Conservation (phyloP, 2,797 vertebrate genomes). For the Sparidentex hasta region DNA sequence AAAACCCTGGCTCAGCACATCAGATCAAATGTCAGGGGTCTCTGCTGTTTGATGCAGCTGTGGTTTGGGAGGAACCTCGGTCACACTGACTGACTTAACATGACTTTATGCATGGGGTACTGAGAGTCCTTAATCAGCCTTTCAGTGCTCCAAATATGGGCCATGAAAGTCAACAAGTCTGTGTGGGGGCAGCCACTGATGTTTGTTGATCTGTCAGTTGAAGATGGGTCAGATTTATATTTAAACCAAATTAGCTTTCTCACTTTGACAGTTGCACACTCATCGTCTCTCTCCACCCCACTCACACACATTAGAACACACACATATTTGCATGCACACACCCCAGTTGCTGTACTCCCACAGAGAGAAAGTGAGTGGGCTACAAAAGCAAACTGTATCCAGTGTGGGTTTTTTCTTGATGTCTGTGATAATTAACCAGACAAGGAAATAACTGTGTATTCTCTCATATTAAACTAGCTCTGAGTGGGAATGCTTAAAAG, state of each 20-base stretch:
- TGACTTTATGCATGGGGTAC: slow-evolving; percentile 3
- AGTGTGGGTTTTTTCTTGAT: slow-evolving; percentile 71
- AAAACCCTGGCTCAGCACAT: background rate
- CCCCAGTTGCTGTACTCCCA: slow-evolving; percentile 58
- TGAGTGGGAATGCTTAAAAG: background rate
- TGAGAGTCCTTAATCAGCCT: slow-evolving; percentile 26
- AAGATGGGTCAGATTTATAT: slow-evolving; percentile 49
- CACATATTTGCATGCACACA: slow-evolving; percentile 54
- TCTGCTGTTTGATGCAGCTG: background rate
- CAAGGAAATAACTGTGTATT: slow-evolving; percentile 31
- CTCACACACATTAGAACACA: slow-evolving; percentile 50
- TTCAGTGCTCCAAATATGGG: slow-evolving; percentile 28
- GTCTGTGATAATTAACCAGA: slow-evolving; percentile 53
- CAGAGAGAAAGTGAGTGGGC: slow-evolving; percentile 67
- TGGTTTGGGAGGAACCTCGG: background rate
- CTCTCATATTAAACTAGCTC: slow-evolving; percentile 14
- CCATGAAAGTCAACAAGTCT: slow-evolving; percentile 11
- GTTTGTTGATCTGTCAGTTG: slow-evolving; percentile 35
- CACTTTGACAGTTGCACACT: slow-evolving; percentile 62
- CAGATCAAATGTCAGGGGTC: background rate
- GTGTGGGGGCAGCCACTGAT: slow-evolving; percentile 27
- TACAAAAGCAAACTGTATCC: slow-evolving; percentile 62
- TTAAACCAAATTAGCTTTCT: slow-evolving; percentile 49
- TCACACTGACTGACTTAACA: background rate
- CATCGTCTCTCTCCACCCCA: slow-evolving; percentile 50